These are phyloP conservation scores for Hypotaenidia philippensis DNA, from an alignment of 2,797 vertebrate species.

Conservation along the genomic window DNA sequence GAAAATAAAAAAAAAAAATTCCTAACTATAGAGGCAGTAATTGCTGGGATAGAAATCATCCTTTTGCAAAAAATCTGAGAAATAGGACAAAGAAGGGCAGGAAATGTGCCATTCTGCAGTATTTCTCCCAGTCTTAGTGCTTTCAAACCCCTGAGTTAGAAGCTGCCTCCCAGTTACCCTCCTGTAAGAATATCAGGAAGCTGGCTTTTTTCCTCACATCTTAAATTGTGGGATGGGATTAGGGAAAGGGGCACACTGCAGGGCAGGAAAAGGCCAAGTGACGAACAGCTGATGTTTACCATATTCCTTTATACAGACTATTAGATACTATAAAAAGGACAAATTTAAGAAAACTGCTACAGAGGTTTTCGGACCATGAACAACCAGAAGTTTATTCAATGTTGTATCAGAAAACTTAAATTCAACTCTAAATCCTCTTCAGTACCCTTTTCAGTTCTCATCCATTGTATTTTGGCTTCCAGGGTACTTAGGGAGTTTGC, in stretches of 20 bases:
- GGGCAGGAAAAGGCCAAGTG: background rate
- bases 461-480: background rate
- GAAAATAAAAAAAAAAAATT: background rate
- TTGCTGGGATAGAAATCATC: background rate
- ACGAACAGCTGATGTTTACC: background rate
- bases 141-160: background rate
- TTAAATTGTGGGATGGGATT: background rate
- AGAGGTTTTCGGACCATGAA: background rate
- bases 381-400: background rate
- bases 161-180: background rate
- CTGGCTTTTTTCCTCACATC: background rate
- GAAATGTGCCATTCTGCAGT: accelerated
- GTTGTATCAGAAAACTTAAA: background rate
- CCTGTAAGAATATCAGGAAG: background rate
- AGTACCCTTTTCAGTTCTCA: background rate
- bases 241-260: accelerated
- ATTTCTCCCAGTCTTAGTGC: background rate
- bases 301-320: background rate
- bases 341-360: background rate
- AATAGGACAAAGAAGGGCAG: background rate
- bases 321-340: background rate
- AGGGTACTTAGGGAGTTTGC: background rate
- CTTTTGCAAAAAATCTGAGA: background rate
- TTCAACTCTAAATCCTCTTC: background rate
- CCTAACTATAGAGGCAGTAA: background rate